Percentiles rank a stretch among this genome's conserved stretches.
phyloP scores from a whole-genome alignment of 2,113 vertebrate species.

The Salvator merianae region DNA sequence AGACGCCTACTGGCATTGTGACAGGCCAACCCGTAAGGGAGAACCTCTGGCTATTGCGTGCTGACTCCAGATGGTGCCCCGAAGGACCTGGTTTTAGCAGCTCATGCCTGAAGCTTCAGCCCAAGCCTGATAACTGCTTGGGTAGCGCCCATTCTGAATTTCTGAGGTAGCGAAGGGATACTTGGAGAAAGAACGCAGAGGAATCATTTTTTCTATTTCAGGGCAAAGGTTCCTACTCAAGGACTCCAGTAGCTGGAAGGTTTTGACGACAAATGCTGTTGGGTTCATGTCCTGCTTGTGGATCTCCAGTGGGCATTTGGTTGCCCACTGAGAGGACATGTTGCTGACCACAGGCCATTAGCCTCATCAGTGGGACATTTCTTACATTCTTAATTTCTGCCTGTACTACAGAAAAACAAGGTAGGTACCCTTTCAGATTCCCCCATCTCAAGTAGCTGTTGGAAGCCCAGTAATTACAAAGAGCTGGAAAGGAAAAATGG shows the following conservation, averaged over 20 bases:
- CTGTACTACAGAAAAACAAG: background rate
- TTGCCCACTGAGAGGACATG: too few relatives aligned
- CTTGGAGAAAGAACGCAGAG: background rate
- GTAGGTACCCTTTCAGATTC: background rate
- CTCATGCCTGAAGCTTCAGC: background rate
- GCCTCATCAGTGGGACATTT: too few relatives aligned
- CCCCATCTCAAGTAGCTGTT: background rate
- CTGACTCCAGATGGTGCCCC: too few relatives aligned
- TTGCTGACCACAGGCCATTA: too few relatives aligned
- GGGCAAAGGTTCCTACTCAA: background rate
- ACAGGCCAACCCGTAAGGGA: background rate
- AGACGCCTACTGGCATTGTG: conserved; percentile 16
- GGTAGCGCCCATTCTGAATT: too few relatives aligned
- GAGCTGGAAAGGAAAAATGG: background rate
- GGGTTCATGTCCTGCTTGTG: too few relatives aligned
- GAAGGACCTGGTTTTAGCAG: background rate
- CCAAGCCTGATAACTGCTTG: background rate
- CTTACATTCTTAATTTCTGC: background rate
- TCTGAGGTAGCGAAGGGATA: too few relatives aligned
- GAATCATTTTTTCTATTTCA: background rate
- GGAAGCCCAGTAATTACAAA: background rate
- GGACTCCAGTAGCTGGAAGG: background rate
- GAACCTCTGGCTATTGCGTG: background rate
- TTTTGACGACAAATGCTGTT: background rate
- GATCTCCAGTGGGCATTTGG: too few relatives aligned